A percentile compares a stretch with the other conserved stretches of the same genome.
Conservation (phyloP, 2,888 invertebrate species). For the Drosophila kambysellisi region DNA sequence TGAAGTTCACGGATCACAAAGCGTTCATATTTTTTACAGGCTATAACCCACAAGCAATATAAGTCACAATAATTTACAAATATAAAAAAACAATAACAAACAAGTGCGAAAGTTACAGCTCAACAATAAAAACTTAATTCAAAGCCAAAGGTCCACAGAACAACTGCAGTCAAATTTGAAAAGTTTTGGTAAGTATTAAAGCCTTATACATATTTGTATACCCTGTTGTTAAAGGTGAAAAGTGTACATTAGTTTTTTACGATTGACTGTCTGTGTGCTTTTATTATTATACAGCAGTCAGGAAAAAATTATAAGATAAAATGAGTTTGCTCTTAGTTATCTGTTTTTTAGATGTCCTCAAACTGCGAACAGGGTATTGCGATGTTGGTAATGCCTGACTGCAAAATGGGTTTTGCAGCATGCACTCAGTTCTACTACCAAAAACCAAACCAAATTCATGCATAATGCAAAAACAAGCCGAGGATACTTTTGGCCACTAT, state of each 20-base stretch:
- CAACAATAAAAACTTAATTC: slow-evolving; percentile 19
- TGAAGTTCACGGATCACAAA: neutral
- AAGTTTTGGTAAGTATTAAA: slow-evolving; percentile 45
- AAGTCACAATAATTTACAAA: slow-evolving; percentile 61
- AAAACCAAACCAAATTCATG: slow-evolving; percentile 48
- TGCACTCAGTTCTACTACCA: slow-evolving; percentile 1
- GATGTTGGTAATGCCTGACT: neutral
- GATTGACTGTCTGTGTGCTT: neutral
- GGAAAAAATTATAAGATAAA: neutral
- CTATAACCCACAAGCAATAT: slow-evolving; percentile 56
- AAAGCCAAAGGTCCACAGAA: slow-evolving; percentile 11
- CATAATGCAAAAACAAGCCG: slow-evolving; percentile 68
- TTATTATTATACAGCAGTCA: neutral
- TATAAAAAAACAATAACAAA: slow-evolving; percentile 9
- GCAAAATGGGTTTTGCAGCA: neutral
- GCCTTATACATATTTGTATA: neutral
- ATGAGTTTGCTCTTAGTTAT: neutral
- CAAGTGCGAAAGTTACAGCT: slow-evolving; percentile 25
- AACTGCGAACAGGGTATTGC: neutral
- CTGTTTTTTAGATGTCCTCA: neutral
- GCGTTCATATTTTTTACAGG: slow-evolving; percentile 12
- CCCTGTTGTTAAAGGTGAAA: neutral
- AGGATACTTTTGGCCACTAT: slow-evolving; percentile 51
- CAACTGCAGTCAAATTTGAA: slow-evolving; percentile 16
- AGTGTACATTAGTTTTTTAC: neutral